These are phyloP conservation scores for Euthynnus affinis DNA, from an alignment of 2,797 vertebrate species.

Conservation along the genomic window DNA sequence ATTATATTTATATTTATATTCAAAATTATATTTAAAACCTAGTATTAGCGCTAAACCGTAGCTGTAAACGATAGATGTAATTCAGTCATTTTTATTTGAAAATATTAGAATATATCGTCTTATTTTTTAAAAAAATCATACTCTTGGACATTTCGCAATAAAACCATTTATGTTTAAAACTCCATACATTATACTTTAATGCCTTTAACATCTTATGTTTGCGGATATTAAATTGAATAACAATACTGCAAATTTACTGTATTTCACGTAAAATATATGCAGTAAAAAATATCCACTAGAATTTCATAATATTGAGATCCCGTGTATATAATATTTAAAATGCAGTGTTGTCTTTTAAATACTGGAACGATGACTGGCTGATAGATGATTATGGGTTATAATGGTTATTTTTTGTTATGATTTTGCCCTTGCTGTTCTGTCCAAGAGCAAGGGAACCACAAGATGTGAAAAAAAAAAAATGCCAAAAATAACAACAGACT, in stretches of 20 bases:
- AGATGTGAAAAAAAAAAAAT: slow-evolving; percentile 54
- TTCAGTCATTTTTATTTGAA: not conserved
- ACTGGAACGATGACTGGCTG: slow-evolving; percentile 4
- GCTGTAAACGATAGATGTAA: not conserved
- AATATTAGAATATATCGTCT: not conserved
- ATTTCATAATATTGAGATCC: not conserved
- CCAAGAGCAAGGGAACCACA: slow-evolving; percentile 25
- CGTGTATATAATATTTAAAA: not conserved
- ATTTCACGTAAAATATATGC: not conserved
- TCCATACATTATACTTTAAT: not conserved
- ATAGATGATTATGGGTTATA: too few relatives aligned
- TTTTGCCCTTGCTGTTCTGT: slow-evolving; percentile 21
- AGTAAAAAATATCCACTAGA: not conserved
- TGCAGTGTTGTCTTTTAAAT: slow-evolving; percentile 46
- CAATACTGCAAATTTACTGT: not conserved
- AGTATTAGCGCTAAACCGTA: not conserved
- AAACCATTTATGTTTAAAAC: not conserved
- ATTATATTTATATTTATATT: too few relatives aligned
- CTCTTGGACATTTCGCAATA: not conserved
- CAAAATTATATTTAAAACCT: not conserved
- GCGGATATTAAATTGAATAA: slow-evolving; percentile 3
- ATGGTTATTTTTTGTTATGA: slow-evolving; percentile 8
- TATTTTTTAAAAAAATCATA: not conserved
- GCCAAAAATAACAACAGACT: slow-evolving; percentile 57
- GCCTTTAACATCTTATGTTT: not conserved